These are phyloP conservation scores for Desmophyllum pertusum DNA, from an alignment of 92 coral and sea anemone genomes.

Conservation along the genomic window DNA sequence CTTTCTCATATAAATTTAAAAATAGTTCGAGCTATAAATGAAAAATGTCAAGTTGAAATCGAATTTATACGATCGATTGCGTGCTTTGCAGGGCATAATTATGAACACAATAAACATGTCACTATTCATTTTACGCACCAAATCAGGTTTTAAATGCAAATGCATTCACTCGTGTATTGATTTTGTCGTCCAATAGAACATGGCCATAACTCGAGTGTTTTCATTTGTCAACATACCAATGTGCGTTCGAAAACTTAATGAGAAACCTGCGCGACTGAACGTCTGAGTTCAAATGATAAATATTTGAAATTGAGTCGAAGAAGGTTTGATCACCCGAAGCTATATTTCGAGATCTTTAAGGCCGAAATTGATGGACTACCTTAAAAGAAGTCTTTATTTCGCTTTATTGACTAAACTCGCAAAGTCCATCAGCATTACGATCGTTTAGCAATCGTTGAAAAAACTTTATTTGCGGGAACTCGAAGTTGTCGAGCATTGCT, in stretches of 20 bases:
- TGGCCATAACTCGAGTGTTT: not conserved
- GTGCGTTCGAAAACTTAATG: not conserved
- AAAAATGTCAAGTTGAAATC: not conserved
- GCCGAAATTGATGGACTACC: constrained; percentile 5
- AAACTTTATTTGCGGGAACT: not conserved
- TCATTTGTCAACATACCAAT: constrained; percentile 36
- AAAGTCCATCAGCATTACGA: not conserved
- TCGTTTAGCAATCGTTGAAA: not conserved
- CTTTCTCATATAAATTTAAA: not conserved
- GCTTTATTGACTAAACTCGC: constrained; percentile 13
- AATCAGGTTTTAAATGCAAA: not conserved
- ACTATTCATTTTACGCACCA: not conserved
- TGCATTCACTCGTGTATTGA: not conserved
- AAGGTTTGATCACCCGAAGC: not conserved
- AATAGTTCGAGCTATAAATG: not conserved
- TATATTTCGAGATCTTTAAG: not conserved
- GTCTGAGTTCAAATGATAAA: constrained; percentile 9
- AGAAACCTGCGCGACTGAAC: constrained; percentile 1
- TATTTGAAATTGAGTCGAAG: not conserved
- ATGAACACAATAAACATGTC: not conserved
- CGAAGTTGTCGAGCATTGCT: not conserved
- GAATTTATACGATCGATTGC: not conserved
- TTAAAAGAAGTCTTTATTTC: not conserved
- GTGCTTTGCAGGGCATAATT: not conserved
- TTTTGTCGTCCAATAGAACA: constrained; percentile 7